Evolutionary conservation across 2,797 vertebrate genomes (phyloP), one percentile per base, ranked within the genome.

Genomic region (Periparus ater): DNA sequence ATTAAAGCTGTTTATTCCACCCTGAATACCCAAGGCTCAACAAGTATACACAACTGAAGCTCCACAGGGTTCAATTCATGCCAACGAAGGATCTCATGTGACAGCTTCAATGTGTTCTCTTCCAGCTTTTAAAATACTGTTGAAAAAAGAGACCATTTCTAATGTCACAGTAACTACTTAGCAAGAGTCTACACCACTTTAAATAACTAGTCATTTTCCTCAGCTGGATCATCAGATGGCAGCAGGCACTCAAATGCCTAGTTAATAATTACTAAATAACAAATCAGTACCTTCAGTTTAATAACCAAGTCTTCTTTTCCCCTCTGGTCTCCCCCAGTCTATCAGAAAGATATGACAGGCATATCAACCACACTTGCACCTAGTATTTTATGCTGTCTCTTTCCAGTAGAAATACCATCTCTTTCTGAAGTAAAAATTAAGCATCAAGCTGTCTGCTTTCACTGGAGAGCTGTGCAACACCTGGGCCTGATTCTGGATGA

Each of bases 261-360:
- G 16, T 93, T 92, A 96, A 95, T 91, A 96, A 96, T 96, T 97
- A 96, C 97, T 85, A 88, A 93, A 91, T 54, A 86, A 91, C 95
- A 92, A 78, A 91, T 54, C 73, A 93, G 84, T 74, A 88, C 78
- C 80, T 88, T 89, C 89, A 57, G 77, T 91, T 87, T 78, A 84
- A 96, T 88, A 92, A 92, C 66, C 75, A 82, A 90, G 73, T 32
- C 82, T 94, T 70, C 32, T 93, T 82, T 91, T 76, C 86, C 93
- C 88, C 82, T 82, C 87, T 72, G 88, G 88, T 87, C 92, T 84
- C 63, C 21, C 67, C 40, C 38, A 55, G 54, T 78, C 81, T 80
- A 84, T 62, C 70, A 47, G 68, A 86, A 94, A 71, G 62, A 94
- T 54, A 95, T 80, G 50, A 89, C 85, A 72, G 54, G 81, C 85